phyloP scores from a whole-genome alignment of 2,888 invertebrate genomes.

The Cabera pusaria region DNA sequence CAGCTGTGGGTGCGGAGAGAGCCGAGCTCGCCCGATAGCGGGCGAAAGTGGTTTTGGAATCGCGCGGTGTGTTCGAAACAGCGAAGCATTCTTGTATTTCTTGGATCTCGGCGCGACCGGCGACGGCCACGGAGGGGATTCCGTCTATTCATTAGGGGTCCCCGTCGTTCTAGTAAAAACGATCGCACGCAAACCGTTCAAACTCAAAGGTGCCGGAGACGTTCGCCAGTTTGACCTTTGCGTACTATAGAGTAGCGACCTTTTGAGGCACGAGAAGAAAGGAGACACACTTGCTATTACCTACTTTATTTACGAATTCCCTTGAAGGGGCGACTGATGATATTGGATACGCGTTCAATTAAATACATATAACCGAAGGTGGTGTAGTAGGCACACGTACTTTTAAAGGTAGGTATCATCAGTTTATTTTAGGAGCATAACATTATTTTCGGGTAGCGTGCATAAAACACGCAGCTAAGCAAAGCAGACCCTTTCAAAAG shows the following conservation, averaged over 20 bases:
- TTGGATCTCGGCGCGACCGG: slow-evolving; percentile 35
- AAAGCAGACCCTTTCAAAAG: not conserved
- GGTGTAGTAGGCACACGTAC: too few relatives aligned
- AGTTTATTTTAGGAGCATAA: slow-evolving; percentile 15
- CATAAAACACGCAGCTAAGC: slow-evolving; percentile 9
- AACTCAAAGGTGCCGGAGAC: slow-evolving; percentile 21
- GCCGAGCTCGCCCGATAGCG: slow-evolving; percentile 65
- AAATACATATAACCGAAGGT: slow-evolving; percentile 10
- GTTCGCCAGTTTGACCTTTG: slow-evolving; percentile 26
- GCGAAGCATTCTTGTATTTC: slow-evolving; percentile 58
- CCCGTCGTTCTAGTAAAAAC: slow-evolving; percentile 24
- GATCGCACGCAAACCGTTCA: slow-evolving; percentile 17
- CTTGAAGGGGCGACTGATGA: slow-evolving; percentile 4
- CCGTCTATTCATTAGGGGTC: slow-evolving; percentile 41
- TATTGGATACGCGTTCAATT: slow-evolving; percentile 1
- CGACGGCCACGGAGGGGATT: slow-evolving; percentile 30
- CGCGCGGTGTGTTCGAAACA: slow-evolving; percentile 49
- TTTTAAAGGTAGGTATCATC: slow-evolving; percentile 6
- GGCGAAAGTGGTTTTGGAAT: slow-evolving; percentile 77
- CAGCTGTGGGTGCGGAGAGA: slow-evolving; percentile 76
- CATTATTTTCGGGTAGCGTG: slow-evolving; percentile 9
- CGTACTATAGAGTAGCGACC: too few relatives aligned
- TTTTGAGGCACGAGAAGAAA: too few relatives aligned
- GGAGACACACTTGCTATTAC: too few relatives aligned
- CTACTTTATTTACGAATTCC: too few relatives aligned